Base-by-base conservation (phyloP, 1,140 invertebrate genomes). In the Drosophila varians region DNA sequence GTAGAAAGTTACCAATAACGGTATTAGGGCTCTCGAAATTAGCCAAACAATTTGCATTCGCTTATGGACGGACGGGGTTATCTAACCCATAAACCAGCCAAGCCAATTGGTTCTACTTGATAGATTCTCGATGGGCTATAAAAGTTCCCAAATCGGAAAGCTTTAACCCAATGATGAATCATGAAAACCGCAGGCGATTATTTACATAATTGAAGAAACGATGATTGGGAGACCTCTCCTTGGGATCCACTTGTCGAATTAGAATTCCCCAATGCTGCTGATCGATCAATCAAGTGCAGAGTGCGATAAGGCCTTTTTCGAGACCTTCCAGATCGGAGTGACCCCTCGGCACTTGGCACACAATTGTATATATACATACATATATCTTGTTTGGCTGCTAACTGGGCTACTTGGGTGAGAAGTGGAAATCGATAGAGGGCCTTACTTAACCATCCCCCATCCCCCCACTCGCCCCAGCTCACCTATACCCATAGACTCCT, bases 1-100 rank as follows among this genome's bases (percentile, higher is more conserved):
- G 77, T 80, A 82, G 77, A 82, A 82, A 82, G 77, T 45, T 82
- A 60, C 78, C 68, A 80, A 73, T 66, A 66, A 66, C 64, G 61
- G 57, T 16, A 38, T 31, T 11, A 38, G 36, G 14, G 42, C 11
- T 34, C 43, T 6, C 36, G 18, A 25, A 21, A 40, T 28, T 42
- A 1, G 14, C 26, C 60, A 18, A 26, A 16, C 46, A 64, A 64
- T 64, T 64, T 61, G 60, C 60, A 64, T 64, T 60, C 28, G 31
- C 21, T 48, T 58, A 61, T 64, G 42, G 38, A 3, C 14, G 28
- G 21, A 31, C 31, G n/a, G 38, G 36, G 36, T 38, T 38, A 38
- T 38, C 16, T 42, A 42, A 18, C 14, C 38, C 38, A 18, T 42
- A 18, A 42, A 42, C 34, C 28, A 31, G 9, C 1, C 14, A 42